Base-by-base conservation (phyloP, 2,888 invertebrate genomes). In the Smittia aterrima region DNA sequence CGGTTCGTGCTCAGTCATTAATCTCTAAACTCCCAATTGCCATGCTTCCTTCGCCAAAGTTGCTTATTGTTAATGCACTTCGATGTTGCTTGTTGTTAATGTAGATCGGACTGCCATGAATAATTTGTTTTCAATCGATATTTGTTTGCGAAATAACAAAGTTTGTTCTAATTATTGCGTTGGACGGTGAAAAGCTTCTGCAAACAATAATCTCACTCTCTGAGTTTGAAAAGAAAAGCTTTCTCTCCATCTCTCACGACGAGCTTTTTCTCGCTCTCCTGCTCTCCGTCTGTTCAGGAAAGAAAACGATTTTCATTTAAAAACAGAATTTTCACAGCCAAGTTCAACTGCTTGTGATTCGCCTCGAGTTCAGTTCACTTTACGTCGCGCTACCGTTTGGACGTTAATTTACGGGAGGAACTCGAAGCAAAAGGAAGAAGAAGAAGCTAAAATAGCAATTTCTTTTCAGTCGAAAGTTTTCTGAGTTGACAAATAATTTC, bases 251-350 rank as follows among this genome's bases (percentile, higher is more conserved):
- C 58, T 20, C 47, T 58, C 18, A 4, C 3, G 58, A 58, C n/a
- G 11, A n/a, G 18, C 58, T 13, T 64, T 64, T 27, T 27, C 64
- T 64, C 20, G 6, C 58, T 58, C 58, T 27, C n/a, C n/a, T 16
- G 20, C 27, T 64, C 64, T 27, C 58, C 1, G 58, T 18, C n/a
- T 47, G 18, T 58, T 6, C 58, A 58, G 53, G 68, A 70, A 70
- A 72, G 40, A 62, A 54, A 47, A 53, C 22, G 47, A 32, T 62
- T 66, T 32, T 66, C 16, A 32, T 66, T 27, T 66, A 32, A n/a
- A 62, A 72, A 72, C 32, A 64, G 64, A 64, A 64, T 72, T 72
- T 70, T 70, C 47, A 72, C 72, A 72, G 72, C 72, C 72, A 72
- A 72, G 72, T 72, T 72, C 72, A 72, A 62, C n/a, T 70, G 18